Evolutionary conservation across 2,888 invertebrate species (phyloP), one percentile per base, ranked within the genome.

Genomic region (Clivina fossor): DNA sequence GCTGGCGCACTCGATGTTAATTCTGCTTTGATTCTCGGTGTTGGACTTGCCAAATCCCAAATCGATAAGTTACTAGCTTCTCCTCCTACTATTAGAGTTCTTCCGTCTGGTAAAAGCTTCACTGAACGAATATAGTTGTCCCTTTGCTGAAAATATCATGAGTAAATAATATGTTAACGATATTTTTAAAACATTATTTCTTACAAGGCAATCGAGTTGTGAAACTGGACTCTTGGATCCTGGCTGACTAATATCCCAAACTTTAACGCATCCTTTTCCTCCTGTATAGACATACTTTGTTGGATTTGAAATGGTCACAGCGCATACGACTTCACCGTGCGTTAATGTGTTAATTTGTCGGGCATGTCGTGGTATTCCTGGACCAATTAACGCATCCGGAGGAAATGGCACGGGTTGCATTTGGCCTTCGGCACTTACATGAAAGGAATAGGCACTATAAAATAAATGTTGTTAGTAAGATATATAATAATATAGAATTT

Each of bases 321-420:
- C 97, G 73, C 97, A 97, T 26, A 97, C 97, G 35, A 97, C 93
- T 74, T 97, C 97, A 4, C 97, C 97, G 74, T 98, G 97, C 59
- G 88, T 90, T 60, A 97, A 74, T 4, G 92, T 91, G 71, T 91
- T 92, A 64, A 93, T 90, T 70, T 90, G 90, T 9, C 93, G 80
- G 38, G 93, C 93, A 68, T 90, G 93, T 49, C 93, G 80, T 8
- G 97, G 96, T 63, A 97, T 91, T 20, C 95, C 96, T n/a, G 93
- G 87, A 9, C 92, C 93, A 56, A 87, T 83, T 51, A 95, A 79
- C 49, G 96, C 95, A 76, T 97, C 97, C 28, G 90, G 86, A 41
- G 96, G 96, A 76, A 97, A 97, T 59, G 92, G 93, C 61, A 95
- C 95, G 32, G 93, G 94, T 71, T 90, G 88, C 69, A 90, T 81